These are phyloP conservation scores for Oryctes rhinoceros DNA, from an alignment of 1,140 invertebrate genomes.

Conservation along the genomic window DNA sequence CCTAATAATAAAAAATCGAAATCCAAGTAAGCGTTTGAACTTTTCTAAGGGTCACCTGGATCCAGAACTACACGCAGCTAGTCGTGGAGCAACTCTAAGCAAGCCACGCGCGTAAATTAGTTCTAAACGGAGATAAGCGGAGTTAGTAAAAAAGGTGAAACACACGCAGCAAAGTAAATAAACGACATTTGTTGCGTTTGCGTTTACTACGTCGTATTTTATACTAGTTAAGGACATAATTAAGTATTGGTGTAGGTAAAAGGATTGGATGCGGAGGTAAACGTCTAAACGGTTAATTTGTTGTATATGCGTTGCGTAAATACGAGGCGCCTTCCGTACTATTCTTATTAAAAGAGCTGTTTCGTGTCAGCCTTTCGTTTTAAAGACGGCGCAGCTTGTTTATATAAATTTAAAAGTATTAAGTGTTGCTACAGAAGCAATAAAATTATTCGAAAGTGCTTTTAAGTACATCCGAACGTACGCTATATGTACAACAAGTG, in stretches of 20 bases:
- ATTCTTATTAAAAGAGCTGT: background rate
- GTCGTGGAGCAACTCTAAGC: background rate
- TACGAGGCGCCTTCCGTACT: constrained; percentile 1
- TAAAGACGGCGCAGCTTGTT: no score
- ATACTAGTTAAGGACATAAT: background rate
- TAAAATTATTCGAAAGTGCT: no score
- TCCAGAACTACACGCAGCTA: no score
- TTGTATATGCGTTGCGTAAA: no score
- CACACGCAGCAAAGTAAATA: constrained; percentile 1
- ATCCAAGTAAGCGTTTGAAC: no score
- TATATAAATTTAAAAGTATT: no score
- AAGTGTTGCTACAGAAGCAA: no score
- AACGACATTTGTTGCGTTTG: background rate
- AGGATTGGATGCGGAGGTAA: background rate
- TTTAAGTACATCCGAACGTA: no score
- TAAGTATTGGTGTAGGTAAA: constrained; percentile 7
- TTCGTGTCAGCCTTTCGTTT: background rate
- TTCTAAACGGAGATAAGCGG: background rate
- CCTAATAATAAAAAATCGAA: no score
- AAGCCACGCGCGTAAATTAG: constrained; percentile 2
- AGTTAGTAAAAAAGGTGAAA: background rate
- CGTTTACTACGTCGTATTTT: constrained; percentile 2
- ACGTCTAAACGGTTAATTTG: no score
- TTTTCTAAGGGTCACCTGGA: no score
- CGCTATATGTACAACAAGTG: no score